Conservation (phyloP, 2,888 invertebrate genomes). For the Sminthurides aquaticus region DNA sequence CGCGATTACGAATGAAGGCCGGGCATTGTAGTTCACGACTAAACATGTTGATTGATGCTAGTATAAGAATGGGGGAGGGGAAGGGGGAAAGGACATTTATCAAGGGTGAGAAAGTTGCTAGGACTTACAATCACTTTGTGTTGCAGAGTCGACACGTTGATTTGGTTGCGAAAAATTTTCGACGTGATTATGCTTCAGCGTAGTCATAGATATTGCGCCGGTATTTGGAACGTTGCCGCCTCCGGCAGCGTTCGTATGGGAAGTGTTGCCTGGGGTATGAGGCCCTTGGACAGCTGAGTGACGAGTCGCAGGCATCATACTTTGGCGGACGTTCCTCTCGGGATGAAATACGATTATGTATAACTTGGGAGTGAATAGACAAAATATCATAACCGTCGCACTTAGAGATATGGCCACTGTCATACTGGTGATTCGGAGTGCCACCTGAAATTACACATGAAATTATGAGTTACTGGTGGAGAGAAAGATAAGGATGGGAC, state of each 20-base stretch:
- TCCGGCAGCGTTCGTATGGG: conserved; percentile 24
- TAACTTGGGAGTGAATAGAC: conserved; percentile 86
- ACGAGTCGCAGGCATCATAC: conserved; percentile 59
- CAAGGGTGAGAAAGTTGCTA: neutral
- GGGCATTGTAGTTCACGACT: neutral
- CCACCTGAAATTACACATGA: conserved; percentile 59
- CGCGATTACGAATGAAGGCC: neutral
- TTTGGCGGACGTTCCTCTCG: conserved; percentile 80
- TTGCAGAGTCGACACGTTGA: conserved; percentile 46
- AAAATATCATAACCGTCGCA: conserved; percentile 85
- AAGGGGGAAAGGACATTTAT: neutral
- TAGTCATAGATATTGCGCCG: conserved; percentile 36
- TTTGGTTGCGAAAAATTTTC: conserved; percentile 17
- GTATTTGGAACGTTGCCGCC: conserved; percentile 9
- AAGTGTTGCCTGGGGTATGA: conserved; percentile 15
- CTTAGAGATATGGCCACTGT: conserved; percentile 90
- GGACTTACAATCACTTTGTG: conserved; percentile 46
- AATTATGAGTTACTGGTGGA: no score
- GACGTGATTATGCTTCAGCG: conserved; percentile 27
- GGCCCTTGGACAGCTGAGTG: conserved; percentile 23
- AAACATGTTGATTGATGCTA: neutral
- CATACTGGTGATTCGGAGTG: conserved; percentile 87
- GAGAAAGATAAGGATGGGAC: no score
- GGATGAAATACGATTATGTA: conserved; percentile 78
- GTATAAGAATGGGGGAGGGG: neutral